A percentile compares a stretch with the other conserved stretches of the same genome.
Evolutionary conservation across 2,113 vertebrate genomes (phyloP).

Genomic region (Archocentrus centrarchus): DNA sequence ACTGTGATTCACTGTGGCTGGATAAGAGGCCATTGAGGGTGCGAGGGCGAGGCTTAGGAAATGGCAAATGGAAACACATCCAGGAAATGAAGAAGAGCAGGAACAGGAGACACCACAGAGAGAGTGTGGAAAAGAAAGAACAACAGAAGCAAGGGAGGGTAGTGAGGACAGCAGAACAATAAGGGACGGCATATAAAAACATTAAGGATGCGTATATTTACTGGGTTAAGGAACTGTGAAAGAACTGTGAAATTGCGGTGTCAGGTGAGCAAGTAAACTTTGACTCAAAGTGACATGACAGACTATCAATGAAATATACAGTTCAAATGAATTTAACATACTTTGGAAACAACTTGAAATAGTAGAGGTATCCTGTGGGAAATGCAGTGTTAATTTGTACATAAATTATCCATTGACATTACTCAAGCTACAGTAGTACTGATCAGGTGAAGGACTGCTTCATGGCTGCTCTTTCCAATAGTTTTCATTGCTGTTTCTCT

Average conservation of each 20-base stretch:
- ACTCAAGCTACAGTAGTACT: not conserved
- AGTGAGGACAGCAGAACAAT: constrained; percentile 35
- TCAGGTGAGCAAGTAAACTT: constrained; percentile 9
- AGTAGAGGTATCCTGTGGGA: not conserved
- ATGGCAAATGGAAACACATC: constrained; percentile 95
- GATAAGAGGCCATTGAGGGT: constrained; percentile 83
- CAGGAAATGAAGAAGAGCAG: constrained; percentile 96
- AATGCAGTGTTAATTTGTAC: not conserved
- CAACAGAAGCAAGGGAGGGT: constrained; percentile 13
- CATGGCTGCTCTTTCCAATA: not conserved
- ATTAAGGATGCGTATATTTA: constrained; percentile 3
- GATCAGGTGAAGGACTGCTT: not conserved
- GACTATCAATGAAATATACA: not conserved
- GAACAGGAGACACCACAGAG: constrained; percentile 89
- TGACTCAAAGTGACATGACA: not conserved
- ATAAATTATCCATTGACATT: not conserved
- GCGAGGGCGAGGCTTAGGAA: constrained; percentile 78
- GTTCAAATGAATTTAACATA: not conserved
- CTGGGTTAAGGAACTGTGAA: not conserved
- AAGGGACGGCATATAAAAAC: not conserved
- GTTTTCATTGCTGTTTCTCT: not conserved
- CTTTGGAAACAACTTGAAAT: not conserved
- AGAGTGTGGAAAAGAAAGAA: constrained; percentile 32
- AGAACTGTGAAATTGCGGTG: constrained; percentile 20
- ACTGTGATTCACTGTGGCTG: constrained; percentile 96